A percentile compares a stretch with the other conserved stretches of the same genome.
Evolutionary conservation across 2,113 vertebrate genomes (phyloP).

Genomic region (Mandrillus leucophaeus): DNA sequence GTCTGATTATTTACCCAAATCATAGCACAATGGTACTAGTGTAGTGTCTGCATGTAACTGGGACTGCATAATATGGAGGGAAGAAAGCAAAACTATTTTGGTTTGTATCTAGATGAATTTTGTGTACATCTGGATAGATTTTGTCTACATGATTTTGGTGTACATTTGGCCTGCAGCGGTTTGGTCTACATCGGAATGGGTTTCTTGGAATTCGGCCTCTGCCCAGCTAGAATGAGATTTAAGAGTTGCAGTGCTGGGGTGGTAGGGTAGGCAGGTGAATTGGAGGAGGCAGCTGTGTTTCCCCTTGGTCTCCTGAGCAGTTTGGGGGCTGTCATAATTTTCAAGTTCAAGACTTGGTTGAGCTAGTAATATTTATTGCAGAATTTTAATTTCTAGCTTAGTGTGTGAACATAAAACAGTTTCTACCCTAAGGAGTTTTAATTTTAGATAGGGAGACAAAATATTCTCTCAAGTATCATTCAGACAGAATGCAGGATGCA

Average conservation of each 20-base stretch:
- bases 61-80: neutral
- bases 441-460: conserved; percentile 28
- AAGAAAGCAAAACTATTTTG: neutral
- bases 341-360: conserved; percentile 4
- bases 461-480: conserved; percentile 25
- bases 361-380: conserved; percentile 15
- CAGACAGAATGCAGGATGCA: neutral
- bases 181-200: neutral
- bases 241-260: neutral
- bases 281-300: neutral
- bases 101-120: neutral
- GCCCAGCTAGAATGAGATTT: neutral
- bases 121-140: neutral
- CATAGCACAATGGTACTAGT: neutral
- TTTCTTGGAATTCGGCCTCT: neutral
- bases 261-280: neutral
- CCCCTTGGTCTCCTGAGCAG: neutral
- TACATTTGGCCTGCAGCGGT: neutral
- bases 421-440: conserved; percentile 37
- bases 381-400: conserved; percentile 25
- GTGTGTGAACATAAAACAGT: neutral
- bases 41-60: neutral
- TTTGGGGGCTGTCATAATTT: neutral
- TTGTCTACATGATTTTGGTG: neutral
- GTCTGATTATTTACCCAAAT: neutral